phyloP scores from a whole-genome alignment of 2,113 vertebrate genomes.

The Entelurus aequoreus region DNA sequence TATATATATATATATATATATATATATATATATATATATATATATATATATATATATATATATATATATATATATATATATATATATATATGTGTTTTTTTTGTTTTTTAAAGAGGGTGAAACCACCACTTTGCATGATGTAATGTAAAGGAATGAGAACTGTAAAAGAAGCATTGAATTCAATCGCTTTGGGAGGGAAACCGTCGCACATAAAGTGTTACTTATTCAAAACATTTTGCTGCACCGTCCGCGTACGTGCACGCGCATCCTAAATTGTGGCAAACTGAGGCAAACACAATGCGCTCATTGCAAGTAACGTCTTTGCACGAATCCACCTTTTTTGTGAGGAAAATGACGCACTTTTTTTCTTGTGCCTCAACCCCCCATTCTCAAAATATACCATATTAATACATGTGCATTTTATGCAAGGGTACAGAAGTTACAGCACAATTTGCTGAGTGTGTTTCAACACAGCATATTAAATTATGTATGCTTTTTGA shows the following conservation, averaged over 20 bases:
- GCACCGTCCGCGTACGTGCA: neutral
- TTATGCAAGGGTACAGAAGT: slow-evolving; percentile 29
- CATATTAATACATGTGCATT: neutral
- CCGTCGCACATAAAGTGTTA: neutral
- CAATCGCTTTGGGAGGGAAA: neutral
- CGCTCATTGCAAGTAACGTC: slow-evolving; percentile 23
- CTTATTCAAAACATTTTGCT: neutral
- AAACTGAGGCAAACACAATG: neutral
- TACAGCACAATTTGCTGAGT: neutral
- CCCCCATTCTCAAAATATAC: no score
- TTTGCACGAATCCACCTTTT: slow-evolving; percentile 53
- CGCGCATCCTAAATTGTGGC: neutral
- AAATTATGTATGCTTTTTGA: neutral
- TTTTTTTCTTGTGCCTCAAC: slow-evolving; percentile 31
- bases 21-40: no score
- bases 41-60: no score
- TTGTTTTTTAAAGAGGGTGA: no score
- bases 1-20: no score
- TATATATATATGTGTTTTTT: no score
- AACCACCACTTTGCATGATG: neutral
- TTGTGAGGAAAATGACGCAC: slow-evolving; percentile 62
- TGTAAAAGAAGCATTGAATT: slow-evolving; percentile 16
- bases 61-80: no score
- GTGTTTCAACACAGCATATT: neutral
- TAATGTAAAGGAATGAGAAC: slow-evolving; percentile 27